Evolutionary conservation across 1,140 invertebrate genomes (phyloP).

Genomic region (Trissolcus basalis): DNA sequence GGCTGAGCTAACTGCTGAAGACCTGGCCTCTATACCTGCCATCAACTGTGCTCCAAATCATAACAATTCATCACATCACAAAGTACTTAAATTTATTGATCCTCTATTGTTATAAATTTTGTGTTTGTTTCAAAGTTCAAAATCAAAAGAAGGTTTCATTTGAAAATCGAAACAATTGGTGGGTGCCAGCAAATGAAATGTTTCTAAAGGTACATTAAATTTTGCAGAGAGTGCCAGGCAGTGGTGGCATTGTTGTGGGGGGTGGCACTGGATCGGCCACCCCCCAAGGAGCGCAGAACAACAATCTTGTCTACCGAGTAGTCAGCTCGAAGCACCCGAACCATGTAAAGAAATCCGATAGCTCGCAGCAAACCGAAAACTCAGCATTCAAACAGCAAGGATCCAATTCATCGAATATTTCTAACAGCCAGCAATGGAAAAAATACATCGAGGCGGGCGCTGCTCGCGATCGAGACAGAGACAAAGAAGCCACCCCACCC

Average conservation of each 20-base stretch:
- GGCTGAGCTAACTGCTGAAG: slow-evolving; percentile 73
- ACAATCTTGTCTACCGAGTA: slow-evolving; percentile 75
- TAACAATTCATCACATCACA: slow-evolving; percentile 72
- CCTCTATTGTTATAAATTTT: background rate
- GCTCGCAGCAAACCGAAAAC: slow-evolving; percentile 79
- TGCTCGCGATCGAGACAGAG: slow-evolving; percentile 69
- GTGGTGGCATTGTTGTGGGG: slow-evolving; percentile 72
- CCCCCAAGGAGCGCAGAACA: slow-evolving; percentile 71
- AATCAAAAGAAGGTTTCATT: too few relatives aligned
- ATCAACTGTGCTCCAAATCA: slow-evolving; percentile 71
- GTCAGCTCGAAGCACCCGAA: slow-evolving; percentile 72
- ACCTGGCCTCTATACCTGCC: slow-evolving; percentile 73
- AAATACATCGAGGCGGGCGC: slow-evolving; percentile 77
- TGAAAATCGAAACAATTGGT: too few relatives aligned
- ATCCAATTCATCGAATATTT: slow-evolving; percentile 68
- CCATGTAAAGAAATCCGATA: slow-evolving; percentile 78
- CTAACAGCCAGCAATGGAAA: slow-evolving; percentile 78
- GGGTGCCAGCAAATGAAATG: background rate
- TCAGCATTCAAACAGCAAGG: slow-evolving; percentile 75
- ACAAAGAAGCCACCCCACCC: slow-evolving; percentile 69
- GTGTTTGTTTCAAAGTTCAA: too few relatives aligned
- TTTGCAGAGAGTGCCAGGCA: slow-evolving; percentile 70
- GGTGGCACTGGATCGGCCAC: slow-evolving; percentile 72
- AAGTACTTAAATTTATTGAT: slow-evolving; percentile 56
- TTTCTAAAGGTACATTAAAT: background rate